These are phyloP conservation scores for Griposia aprilina DNA, from an alignment of 2,888 invertebrate species.

Conservation along the genomic window DNA sequence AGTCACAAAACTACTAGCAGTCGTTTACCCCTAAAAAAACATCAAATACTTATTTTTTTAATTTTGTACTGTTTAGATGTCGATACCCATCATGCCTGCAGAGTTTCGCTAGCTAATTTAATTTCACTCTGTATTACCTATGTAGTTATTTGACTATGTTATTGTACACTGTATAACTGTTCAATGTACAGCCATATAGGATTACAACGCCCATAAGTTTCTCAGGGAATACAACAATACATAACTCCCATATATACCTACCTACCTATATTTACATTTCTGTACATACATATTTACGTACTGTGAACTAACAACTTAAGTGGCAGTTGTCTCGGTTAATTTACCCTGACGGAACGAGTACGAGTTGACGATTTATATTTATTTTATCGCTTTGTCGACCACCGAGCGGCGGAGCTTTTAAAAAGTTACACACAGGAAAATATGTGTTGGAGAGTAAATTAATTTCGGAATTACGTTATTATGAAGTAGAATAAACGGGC, in stretches of 20 bases:
- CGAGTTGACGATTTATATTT: slow-evolving; percentile 68
- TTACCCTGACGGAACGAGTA: slow-evolving; percentile 55
- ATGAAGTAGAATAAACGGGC: slow-evolving; percentile 4
- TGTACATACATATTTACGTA: slow-evolving; percentile 15
- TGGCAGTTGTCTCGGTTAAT: slow-evolving; percentile 64
- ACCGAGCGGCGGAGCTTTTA: slow-evolving; percentile 22
- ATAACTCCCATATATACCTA: background rate
- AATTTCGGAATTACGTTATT: slow-evolving; percentile 27
- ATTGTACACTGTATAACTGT: background rate
- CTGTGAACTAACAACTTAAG: slow-evolving; percentile 59
- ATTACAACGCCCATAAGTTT: background rate
- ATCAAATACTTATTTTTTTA: too few species aligned
- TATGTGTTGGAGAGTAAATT: slow-evolving; percentile 17
- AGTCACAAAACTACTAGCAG: too few species aligned
- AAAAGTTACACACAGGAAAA: slow-evolving; percentile 31
- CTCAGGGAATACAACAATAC: slow-evolving; percentile 1
- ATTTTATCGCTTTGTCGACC: slow-evolving; percentile 62
- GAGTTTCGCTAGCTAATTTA: too few species aligned
- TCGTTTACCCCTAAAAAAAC: too few species aligned
- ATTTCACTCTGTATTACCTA: too few species aligned
- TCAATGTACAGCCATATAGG: background rate
- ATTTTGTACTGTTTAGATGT: too few species aligned
- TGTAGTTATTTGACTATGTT: background rate
- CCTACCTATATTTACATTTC: background rate
- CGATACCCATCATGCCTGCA: too few species aligned